Evolutionary conservation across 2,888 invertebrate species (phyloP).

Genomic region (Dermolepida albohirtum): DNA sequence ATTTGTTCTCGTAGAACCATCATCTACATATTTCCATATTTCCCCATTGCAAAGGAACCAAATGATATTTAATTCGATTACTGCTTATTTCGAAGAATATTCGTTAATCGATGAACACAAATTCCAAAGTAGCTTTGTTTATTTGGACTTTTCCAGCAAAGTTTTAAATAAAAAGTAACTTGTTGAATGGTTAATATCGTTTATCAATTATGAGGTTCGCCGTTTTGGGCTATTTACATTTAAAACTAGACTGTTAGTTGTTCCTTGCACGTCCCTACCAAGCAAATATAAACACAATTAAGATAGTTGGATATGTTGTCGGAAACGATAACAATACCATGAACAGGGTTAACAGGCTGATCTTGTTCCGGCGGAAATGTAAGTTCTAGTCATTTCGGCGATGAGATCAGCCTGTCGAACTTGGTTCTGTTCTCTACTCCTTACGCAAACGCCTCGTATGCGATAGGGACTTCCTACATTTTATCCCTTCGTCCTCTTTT

Average conservation of each 20-base stretch:
- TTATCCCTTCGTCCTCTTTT: neutral
- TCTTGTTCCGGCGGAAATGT: constrained; percentile 66
- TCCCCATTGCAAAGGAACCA: too few species aligned
- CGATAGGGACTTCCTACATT: constrained; percentile 5
- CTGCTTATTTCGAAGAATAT: too few species aligned
- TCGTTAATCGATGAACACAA: too few species aligned
- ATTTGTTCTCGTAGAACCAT: too few species aligned
- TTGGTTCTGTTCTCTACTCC: constrained; percentile 51
- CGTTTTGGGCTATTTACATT: constrained; percentile 12
- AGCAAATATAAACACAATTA: constrained; percentile 42
- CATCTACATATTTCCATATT: too few species aligned
- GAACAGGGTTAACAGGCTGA: constrained; percentile 62
- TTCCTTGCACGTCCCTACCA: constrained; percentile 15
- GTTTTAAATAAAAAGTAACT: neutral
- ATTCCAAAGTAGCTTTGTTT: too few species aligned
- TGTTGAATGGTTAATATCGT: neutral
- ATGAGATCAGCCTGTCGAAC: constrained; percentile 67
- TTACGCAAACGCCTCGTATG: constrained; percentile 12
- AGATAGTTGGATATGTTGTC: constrained; percentile 30
- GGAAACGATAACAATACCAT: constrained; percentile 39
- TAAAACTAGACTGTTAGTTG: constrained; percentile 18
- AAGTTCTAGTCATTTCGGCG: constrained; percentile 65
- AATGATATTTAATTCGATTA: too few species aligned
- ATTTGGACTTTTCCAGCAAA: neutral
- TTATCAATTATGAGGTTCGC: neutral